These are phyloP conservation scores for Oegoconia quadripuncta DNA, from an alignment of 2,888 invertebrate genomes.

Conservation along the genomic window DNA sequence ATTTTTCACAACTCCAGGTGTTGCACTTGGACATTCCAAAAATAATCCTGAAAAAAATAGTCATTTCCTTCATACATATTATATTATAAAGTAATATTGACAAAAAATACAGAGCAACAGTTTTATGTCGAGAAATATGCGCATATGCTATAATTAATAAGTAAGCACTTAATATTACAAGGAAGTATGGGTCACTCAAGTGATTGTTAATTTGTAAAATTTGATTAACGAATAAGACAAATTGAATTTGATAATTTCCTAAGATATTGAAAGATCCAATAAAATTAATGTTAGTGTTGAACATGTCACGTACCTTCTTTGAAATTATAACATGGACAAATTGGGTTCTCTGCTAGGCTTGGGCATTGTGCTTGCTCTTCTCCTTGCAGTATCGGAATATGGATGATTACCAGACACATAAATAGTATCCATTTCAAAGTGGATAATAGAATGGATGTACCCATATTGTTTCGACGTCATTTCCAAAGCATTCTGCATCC, in stretches of 20 bases:
- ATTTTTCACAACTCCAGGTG: slow-evolving; percentile 84
- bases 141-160: no score
- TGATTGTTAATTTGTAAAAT: no score
- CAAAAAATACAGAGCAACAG: no score
- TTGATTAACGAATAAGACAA: no score
- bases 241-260: no score
- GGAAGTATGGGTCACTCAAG: no score
- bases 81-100: no score
- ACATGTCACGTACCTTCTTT: slow-evolving; percentile 83
- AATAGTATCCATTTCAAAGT: slow-evolving; percentile 72
- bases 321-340: slow-evolving; percentile 95
- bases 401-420: slow-evolving; percentile 72
- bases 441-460: slow-evolving; percentile 55
- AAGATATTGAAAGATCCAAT: no score
- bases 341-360: slow-evolving; percentile 86
- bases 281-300: no score
- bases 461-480: slow-evolving; percentile 71
- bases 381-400: slow-evolving; percentile 75
- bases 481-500: slow-evolving; percentile 70
- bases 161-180: no score
- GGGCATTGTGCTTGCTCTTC: slow-evolving; percentile 83
- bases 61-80: neutral
- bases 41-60: slow-evolving; percentile 82
- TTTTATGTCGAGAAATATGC: no score
- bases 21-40: slow-evolving; percentile 92